Evolutionary conservation across 2,888 invertebrate genomes (phyloP), one percentile per base, ranked within the genome.

Genomic region (Agrochola lota): DNA sequence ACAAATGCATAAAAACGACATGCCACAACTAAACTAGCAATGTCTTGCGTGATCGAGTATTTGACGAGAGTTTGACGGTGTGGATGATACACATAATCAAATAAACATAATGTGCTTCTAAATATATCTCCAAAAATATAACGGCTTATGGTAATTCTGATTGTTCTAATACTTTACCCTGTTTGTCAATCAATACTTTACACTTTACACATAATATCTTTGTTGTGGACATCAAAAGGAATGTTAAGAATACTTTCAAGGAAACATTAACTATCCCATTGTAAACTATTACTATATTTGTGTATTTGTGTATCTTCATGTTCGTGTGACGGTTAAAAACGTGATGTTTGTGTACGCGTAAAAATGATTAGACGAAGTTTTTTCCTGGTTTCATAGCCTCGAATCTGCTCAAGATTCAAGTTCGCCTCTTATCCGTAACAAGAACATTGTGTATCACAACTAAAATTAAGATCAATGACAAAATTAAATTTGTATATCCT

Each of bases 401-500:
- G 5, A 3, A 35, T 35, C 35, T 35, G 35, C 35, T 35, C 35
- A 3, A 35, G 35, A 35, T 35, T 35, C 35, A 35, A 35, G 35
- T 35, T 75, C 26, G 30, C n/a, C 3, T 81, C 60, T 20, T 57
- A 70, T n/a, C 70, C 49, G 77, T 66, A 67, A 70, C 77, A 81
- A 40, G 66, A 82, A 71, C 63, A 59, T 49, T 60, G 55, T 35
- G 1, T 60, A 46, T 15, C 82, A 83, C 79, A 82, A 71, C 55
- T 74, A 67, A 68, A 52, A 74, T 60, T 68, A 71, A 74, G 52
- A 43, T 68, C 68, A 70, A 81, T 76, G 81, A 63, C 62, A 70
- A 81, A 82, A 52, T 82, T 43, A 82, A 82, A 77, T 71, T 62
- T 77, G 80, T 66, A 81, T 81, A 81, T 71, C 52, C 77, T 71